Base-by-base conservation (phyloP, 1,140 invertebrate genomes). In the Drosophila guanche region DNA sequence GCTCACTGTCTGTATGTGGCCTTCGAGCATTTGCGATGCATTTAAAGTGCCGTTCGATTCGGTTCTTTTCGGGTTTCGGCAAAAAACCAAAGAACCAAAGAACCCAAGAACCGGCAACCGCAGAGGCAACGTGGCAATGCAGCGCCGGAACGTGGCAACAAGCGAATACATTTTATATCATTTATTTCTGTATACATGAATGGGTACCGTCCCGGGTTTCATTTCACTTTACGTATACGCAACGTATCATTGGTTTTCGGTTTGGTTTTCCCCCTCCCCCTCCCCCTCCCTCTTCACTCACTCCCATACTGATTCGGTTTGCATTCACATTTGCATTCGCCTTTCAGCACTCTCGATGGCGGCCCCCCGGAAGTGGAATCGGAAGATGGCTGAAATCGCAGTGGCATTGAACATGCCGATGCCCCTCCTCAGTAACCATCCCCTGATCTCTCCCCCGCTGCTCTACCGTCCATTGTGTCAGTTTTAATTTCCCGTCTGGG, bases 401-500 rank as follows among this genome's bases (percentile, higher is more conserved):
- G 73, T 84, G 80, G 76, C 80, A 85, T 85, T 85, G 79, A 84
- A 79, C 68, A 65, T 70, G 48, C 40, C 60, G 67, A 61, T 53
- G 20, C 48, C 37, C 16, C 53, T 43, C 20, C 20, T 7, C 1
- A 8, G 29, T 10, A 10, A 2, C 37, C 37, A 27, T 5, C 10
- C 14, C 10, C n/a, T 43, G 22, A 10, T 16, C 43, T 47, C 10
- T 12, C 4, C 43, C 10, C 50, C 40, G 20, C 67, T 67, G 53
- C 67, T 72, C 50, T 29, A 27, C 40, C 67, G 72, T 68, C 29
- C 29, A 33, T 33, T 33, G 29, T 70, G 80, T 84, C 76, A 56
- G 57, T 75, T 83, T 79, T 85, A 84, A 83, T 83, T 83, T 83
- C 79, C 79, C 71, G 79, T 84, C 78, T 80, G 72, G 57, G 53